Percentiles rank a stretch among this genome's conserved stretches.
Evolutionary conservation across 2,113 vertebrate species (phyloP).

Genomic region (Etheostoma spectabile): DNA sequence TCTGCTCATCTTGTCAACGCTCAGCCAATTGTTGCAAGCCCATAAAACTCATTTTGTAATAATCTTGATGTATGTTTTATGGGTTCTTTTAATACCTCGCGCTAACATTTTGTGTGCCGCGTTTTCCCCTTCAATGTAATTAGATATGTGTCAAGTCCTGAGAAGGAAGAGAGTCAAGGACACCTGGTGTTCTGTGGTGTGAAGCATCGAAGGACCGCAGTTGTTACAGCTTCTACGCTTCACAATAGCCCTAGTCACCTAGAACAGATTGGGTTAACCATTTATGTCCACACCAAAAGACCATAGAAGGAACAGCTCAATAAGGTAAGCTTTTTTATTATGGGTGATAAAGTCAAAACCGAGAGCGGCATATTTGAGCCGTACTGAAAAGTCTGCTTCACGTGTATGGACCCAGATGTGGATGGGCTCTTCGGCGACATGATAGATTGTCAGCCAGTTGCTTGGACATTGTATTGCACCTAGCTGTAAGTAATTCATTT

Average conservation of each 20-base stretch:
- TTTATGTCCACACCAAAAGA: slow-evolving; percentile 13
- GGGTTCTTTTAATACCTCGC: too few species aligned
- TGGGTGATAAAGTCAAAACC: too few species aligned
- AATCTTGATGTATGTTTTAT: background rate
- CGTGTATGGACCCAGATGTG: background rate
- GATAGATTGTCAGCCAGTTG: background rate
- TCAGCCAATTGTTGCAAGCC: background rate
- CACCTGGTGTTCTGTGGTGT: background rate
- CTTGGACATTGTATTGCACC: background rate
- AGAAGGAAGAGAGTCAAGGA: slow-evolving; percentile 24
- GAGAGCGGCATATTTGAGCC: background rate
- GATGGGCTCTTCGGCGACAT: background rate
- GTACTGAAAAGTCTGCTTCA: background rate
- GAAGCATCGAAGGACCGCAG: background rate
- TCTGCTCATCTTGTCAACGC: background rate
- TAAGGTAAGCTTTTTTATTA: too few species aligned
- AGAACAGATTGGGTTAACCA: background rate
- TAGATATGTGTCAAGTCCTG: slow-evolving; percentile 30
- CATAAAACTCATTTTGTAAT: background rate
- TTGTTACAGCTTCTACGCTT: slow-evolving; percentile 31
- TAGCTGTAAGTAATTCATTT: background rate
- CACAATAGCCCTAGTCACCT: slow-evolving; percentile 7
- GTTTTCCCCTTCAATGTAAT: slow-evolving; percentile 44
- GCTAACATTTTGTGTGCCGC: background rate
- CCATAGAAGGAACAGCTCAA: background rate